These are phyloP conservation scores for Chymomyza costata DNA, from an alignment of 1,140 invertebrate genomes.

Conservation along the genomic window DNA sequence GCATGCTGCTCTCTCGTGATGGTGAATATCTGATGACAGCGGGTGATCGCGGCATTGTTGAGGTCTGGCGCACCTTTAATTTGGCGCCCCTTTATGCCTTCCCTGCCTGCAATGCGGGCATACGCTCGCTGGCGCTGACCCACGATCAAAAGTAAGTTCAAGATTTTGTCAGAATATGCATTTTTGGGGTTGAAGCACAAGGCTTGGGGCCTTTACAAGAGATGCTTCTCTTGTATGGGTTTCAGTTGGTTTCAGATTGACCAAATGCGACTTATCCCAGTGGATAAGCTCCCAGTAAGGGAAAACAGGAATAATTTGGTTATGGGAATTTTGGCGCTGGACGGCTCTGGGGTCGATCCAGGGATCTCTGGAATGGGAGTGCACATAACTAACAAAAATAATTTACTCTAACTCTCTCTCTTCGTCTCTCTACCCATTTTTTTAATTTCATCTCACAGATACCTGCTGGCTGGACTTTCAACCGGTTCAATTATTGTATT, in stretches of 20 bases:
- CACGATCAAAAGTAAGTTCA: slow-evolving; percentile 96
- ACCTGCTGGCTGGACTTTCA: slow-evolving; percentile 95
- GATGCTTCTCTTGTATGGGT: no score
- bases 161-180: no score
- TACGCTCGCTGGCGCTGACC: slow-evolving; percentile 93
- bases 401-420: not conserved
- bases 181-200: not conserved
- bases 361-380: no score
- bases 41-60: slow-evolving; percentile 96
- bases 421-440: slow-evolving; percentile 1
- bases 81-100: slow-evolving; percentile 97
- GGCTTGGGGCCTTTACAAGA: not conserved
- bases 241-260: no score
- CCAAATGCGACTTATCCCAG: no score
- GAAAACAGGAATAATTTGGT: no score
- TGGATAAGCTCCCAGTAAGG: no score
- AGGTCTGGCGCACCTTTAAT: slow-evolving; percentile 98
- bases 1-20: slow-evolving; percentile 95
- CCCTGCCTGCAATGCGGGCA: slow-evolving; percentile 95
- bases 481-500: slow-evolving; percentile 99
- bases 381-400: no score
- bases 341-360: no score
- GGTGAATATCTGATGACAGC: slow-evolving; percentile 98
- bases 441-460: slow-evolving; percentile 83
- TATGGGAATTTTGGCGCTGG: no score